Evolutionary conservation across 2,888 invertebrate species (phyloP), one percentile per base, ranked within the genome.

Genomic region (Eilema depressum): DNA sequence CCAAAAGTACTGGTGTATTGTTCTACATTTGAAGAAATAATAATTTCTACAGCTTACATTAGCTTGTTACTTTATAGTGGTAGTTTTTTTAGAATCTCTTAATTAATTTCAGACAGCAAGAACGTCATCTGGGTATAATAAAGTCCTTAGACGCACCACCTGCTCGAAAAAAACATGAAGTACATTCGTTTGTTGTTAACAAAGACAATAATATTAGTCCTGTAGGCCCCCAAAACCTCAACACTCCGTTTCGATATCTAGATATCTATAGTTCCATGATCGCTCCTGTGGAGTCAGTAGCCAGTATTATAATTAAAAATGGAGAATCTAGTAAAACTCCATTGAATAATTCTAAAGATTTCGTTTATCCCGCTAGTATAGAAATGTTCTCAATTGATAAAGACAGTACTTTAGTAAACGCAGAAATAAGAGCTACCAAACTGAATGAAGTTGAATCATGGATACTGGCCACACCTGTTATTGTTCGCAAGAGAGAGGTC

Each of bases 61-160:
- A 37, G 37, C 60, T 53, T 65, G 20, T 11, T 10, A 3, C 33
- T 12, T 26, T 7, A n/a, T 7, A 61, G 30, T 56, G 11, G 5
- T n/a, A 10, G n/a, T n/a, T n/a, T n/a, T 26, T 61, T 56, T 60
- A 63, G 53, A 26, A 73, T 69, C 65, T 61, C 56, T 26, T 23
- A 90, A 60, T 73, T 66, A 10, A 62, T 82, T 92, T 41, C 91
- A 97, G 97, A 82, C 98, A 98, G 87, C 98, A 98, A 92, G 97
- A 97, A 85, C 96, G 96, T 70, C 98, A 98, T 88, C 96, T 98
- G 67, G 98, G 98, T 12, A 97, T 97, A 72, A 96, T 96, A 30
- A 93, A 96, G 86, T 90, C 96, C 80, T 88, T 94, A 85, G 93
- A 95, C 70, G 92, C 95, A 65, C 92, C 93, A 12, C 90, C 93